Evolutionary conservation across 1,140 invertebrate species (phyloP).

Genomic region (Contarinia nasturtii): DNA sequence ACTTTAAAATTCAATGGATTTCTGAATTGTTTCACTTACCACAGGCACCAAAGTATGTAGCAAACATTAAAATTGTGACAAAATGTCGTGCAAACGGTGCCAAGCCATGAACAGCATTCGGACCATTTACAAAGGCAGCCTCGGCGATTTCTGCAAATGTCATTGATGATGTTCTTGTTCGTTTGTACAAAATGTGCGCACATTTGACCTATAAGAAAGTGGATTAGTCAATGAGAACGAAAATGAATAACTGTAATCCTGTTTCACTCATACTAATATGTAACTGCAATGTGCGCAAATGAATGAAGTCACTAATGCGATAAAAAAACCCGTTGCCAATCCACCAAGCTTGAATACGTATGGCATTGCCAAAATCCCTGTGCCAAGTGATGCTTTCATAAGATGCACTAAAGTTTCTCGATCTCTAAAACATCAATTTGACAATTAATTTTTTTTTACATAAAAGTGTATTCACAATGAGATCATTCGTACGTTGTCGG

Average conservation of each 20-base stretch:
- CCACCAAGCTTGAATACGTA: conserved; percentile 61
- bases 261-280: conserved; percentile 47
- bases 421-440: conserved; percentile 33
- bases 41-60: conserved; percentile 65
- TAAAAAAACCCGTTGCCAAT: conserved; percentile 50
- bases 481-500: too few species aligned
- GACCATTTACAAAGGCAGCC: conserved; percentile 47
- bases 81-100: conserved; percentile 41
- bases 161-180: conserved; percentile 44
- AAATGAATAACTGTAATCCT: too few species aligned
- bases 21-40: too few species aligned
- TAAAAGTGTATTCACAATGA: too few species aligned
- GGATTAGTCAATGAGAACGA: background rate
- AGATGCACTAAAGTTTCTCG: conserved; percentile 69
- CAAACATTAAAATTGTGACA: conserved; percentile 39
- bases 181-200: conserved; percentile 55
- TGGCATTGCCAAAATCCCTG: conserved; percentile 78
- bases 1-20: too few species aligned
- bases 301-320: conserved; percentile 58
- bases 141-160: conserved; percentile 60
- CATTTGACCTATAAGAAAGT: conserved; percentile 43
- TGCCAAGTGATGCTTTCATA: conserved; percentile 73
- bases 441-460: too few species aligned
- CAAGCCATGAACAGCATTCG: conserved; percentile 37
- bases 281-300: conserved; percentile 76